Evolutionary conservation across 2,888 invertebrate species (phyloP), one percentile per base, ranked within the genome.

Genomic region (Desoria tigrina): DNA sequence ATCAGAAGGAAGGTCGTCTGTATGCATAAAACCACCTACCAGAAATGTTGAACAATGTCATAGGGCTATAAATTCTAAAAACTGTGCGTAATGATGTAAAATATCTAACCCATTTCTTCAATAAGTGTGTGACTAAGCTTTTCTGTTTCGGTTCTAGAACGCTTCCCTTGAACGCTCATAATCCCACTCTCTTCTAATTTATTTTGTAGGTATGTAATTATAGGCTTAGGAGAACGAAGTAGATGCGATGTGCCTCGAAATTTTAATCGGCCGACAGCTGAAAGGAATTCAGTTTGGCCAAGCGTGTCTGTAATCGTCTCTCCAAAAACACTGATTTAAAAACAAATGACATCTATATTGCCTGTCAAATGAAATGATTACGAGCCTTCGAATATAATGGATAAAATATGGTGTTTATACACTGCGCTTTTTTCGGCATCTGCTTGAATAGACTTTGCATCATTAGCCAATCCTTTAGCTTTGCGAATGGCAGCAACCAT

Each of bases 231-330:
- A 2, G 87, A 81, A n/a, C 89, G 81, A 72, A 88, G 83, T 61
- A 89, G 79, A 1, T 84, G 81, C 37, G 88, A 87, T 18, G 88
- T 87, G 9, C 88, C 88, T 58, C 88, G 81, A 51, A 89, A 83
- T 61, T 85, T 85, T 18, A 87, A 80, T 73, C 87, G 86, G 3
- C 86, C 86, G 9, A 88, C 86, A 1, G 84, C 84, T 26, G 84
- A 83, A n/a, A 88, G 79, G 78, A 89, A 89, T 55, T 84, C 80
- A 2, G 79, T 77, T 42, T 83, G 77, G 2, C 73, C 72, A 14
- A 81, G 78, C 18, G 73, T 68, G 9, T 67, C 65, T 16, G 61
- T 59, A 6, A 65, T 57, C 37, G 78, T 78, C 18, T 78, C 75
- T 18, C 79, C 79, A 77, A 82, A 82, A 32, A 80, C 76, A 71